These are phyloP conservation scores for Scaptomyza montana DNA, from an alignment of 1,140 invertebrate genomes.

Conservation along the genomic window DNA sequence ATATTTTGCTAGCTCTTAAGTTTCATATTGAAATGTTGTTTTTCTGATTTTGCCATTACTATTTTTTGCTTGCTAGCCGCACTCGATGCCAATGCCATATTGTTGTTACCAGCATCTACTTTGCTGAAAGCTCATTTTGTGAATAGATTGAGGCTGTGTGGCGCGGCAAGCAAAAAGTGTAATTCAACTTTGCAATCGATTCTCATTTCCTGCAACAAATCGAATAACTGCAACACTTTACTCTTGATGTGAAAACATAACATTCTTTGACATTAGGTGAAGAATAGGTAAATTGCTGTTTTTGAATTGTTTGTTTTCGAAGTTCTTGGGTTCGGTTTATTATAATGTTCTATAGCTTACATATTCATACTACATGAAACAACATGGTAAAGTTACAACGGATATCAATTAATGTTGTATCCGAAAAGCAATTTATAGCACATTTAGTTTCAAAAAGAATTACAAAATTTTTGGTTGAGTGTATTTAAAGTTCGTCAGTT, in stretches of 20 bases:
- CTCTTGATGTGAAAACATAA: no score
- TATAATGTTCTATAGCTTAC: no score
- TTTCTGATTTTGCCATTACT: conserved; percentile 38
- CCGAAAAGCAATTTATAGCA: not conserved
- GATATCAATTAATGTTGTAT: not conserved
- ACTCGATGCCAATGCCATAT: conserved; percentile 40
- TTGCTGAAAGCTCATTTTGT: conserved; percentile 51
- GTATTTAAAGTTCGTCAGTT: conserved; percentile 23
- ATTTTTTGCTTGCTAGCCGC: conserved; percentile 50
- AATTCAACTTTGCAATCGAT: conserved; percentile 46
- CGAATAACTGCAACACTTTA: conserved; percentile 5
- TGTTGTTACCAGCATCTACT: conserved; percentile 39
- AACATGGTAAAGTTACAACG: no score
- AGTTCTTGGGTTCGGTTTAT: not conserved
- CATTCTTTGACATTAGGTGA: no score
- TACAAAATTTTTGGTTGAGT: conserved; percentile 14
- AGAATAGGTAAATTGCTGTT: not conserved
- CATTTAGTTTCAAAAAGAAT: not conserved
- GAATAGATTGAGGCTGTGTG: not conserved
- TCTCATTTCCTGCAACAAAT: conserved; percentile 9
- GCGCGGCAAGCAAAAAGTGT: conserved; percentile 26
- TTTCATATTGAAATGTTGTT: conserved; percentile 63
- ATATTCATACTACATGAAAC: no score
- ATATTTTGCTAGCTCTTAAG: conserved; percentile 14
- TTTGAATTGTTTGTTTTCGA: not conserved